Percentiles rank a stretch among this genome's conserved stretches.
These are phyloP conservation scores for Pimpla rufipes DNA, from an alignment of 2,888 invertebrate genomes.

Conservation along the genomic window DNA sequence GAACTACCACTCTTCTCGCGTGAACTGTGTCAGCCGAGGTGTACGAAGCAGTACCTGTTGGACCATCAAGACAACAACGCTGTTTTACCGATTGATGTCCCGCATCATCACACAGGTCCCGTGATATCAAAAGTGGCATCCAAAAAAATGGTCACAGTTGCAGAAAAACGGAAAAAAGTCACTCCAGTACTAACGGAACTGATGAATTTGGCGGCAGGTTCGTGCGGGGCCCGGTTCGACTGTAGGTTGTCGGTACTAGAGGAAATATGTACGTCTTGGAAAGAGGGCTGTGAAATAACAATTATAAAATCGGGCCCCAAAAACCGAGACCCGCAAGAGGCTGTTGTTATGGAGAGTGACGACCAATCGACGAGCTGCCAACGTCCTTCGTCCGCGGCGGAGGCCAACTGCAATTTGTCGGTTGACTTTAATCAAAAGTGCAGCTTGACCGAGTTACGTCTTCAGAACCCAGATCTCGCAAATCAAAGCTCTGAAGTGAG, in stretches of 20 bases:
- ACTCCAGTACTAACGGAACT: slow-evolving; percentile 14
- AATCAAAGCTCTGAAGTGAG: not conserved
- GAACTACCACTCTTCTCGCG: not conserved
- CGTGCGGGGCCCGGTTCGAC: slow-evolving; percentile 4
- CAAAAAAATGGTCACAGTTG: not conserved
- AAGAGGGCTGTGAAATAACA: not conserved
- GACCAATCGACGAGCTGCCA: no score
- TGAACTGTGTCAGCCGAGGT: slow-evolving; percentile 3
- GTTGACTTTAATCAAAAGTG: not conserved
- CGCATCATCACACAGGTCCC: not conserved
- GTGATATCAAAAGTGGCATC: not conserved
- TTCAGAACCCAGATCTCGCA: not conserved
- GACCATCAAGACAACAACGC: not conserved
- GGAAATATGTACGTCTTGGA: slow-evolving; percentile 6
- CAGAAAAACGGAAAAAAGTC: slow-evolving; percentile 8
- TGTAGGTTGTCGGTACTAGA: not conserved
- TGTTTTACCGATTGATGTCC: not conserved
- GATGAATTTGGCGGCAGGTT: not conserved
- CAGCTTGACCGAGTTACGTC: not conserved
- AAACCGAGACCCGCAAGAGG: not conserved
- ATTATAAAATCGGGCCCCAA: not conserved
- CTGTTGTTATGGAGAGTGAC: not conserved
- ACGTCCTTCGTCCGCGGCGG: not conserved
- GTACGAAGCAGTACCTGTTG: slow-evolving; percentile 3
- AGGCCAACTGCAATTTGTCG: not conserved